Conservation (phyloP, 2,113 vertebrate genomes). For the Crotophaga sulcirostris region DNA sequence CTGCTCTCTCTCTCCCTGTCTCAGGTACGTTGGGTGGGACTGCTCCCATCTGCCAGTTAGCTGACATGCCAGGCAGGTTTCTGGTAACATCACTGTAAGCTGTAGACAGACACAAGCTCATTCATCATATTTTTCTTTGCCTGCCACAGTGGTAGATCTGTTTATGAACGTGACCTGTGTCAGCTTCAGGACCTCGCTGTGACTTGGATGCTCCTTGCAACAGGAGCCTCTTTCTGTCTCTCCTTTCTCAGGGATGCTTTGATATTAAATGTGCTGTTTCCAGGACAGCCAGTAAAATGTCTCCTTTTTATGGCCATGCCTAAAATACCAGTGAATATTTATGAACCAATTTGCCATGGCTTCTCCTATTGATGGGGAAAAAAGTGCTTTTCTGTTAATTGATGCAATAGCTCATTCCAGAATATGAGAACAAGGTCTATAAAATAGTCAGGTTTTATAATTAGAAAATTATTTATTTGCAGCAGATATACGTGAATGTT, state of each 20-base stretch:
- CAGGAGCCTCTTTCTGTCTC: neutral
- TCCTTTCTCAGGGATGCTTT: neutral
- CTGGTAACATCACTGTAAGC: neutral
- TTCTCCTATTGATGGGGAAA: neutral
- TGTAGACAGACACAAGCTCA: neutral
- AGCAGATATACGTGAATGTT: neutral
- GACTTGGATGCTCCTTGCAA: neutral
- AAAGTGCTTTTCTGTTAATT: conserved; percentile 30
- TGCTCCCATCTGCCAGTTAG: neutral
- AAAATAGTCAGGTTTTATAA: conserved; percentile 46
- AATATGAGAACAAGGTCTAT: conserved; percentile 23
- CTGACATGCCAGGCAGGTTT: neutral
- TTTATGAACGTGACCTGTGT: neutral
- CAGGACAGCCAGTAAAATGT: neutral
- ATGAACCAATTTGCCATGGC: conserved; percentile 49
- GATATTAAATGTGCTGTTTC: neutral
- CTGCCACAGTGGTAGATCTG: neutral
- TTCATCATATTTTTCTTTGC: neutral
- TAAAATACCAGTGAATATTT: conserved; percentile 62
- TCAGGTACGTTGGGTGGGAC: rapidly evolving
- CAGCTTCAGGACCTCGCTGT: neutral
- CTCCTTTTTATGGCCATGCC: conserved; percentile 21
- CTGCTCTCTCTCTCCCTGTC: neutral
- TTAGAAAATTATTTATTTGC: conserved; percentile 52
- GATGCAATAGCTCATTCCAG: conserved; percentile 28